Evolutionary conservation across 2,888 invertebrate species (phyloP).

Genomic region (Drosophila subsilvestris): DNA sequence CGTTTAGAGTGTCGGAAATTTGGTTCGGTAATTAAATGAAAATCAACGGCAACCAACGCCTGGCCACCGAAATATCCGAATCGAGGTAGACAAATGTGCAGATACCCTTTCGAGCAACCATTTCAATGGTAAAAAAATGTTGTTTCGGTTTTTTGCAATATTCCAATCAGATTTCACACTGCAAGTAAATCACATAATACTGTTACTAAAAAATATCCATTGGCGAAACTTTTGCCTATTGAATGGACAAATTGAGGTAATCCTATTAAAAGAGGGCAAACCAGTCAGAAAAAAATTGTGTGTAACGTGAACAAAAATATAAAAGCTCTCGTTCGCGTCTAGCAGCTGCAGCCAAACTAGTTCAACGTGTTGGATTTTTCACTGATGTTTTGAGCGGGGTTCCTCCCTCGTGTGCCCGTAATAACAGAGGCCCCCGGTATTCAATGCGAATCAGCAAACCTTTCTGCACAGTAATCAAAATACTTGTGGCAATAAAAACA

Average conservation of each 20-base stretch:
- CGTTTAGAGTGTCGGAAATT: slow-evolving; percentile 81
- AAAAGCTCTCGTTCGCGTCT: slow-evolving; percentile 40
- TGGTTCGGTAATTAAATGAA: slow-evolving; percentile 79
- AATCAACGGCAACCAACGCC: slow-evolving; percentile 74
- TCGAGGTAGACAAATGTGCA: background rate
- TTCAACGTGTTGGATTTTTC: slow-evolving; percentile 67
- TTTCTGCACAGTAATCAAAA: slow-evolving; percentile 64
- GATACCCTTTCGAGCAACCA: slow-evolving; percentile 9
- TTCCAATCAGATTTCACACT: too few species aligned
- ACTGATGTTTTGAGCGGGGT: background rate
- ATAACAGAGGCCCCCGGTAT: slow-evolving; percentile 16
- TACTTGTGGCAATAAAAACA: slow-evolving; percentile 71
- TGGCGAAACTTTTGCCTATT: background rate
- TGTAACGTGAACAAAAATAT: slow-evolving; percentile 48
- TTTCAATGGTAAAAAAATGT: too few species aligned
- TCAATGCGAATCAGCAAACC: background rate
- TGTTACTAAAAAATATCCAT: too few species aligned
- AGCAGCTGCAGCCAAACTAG: slow-evolving; percentile 74
- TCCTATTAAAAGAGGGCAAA: slow-evolving; percentile 11
- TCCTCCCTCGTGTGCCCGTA: slow-evolving; percentile 28
- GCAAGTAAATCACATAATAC: background rate
- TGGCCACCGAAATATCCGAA: slow-evolving; percentile 38
- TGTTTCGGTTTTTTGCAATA: too few species aligned
- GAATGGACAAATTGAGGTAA: background rate
- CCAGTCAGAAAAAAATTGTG: slow-evolving; percentile 10